Evolutionary conservation across 2,113 vertebrate species (phyloP), one percentile per base, ranked within the genome.

Genomic region (Acanthisitta chloris): DNA sequence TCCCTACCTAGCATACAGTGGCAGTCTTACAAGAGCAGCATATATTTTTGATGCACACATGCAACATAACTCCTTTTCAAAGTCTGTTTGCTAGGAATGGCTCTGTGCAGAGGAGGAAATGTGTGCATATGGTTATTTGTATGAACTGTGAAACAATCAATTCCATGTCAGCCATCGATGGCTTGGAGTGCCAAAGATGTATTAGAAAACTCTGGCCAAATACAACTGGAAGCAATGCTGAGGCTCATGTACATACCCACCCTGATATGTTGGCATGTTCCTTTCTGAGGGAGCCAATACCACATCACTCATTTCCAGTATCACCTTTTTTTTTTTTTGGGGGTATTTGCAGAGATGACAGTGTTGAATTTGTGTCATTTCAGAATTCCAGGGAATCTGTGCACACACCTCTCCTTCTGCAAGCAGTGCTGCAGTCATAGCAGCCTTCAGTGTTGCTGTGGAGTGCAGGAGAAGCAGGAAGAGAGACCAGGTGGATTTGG

Each of bases 1-100:
- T 82, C 46, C 71, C 83, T 48, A 38, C 55, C 64, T 8, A 18
- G 29, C 15, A 31, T 3, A 49, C 69, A 18, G 36, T 33, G 42
- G 31, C 72, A 95, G 38, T 21, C 42, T 58, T 17, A 67, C 69
- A 48, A 9, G 28, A 64, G 52, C 17, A 62, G 29, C 19, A 8
- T 28, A 1, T 3, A 9, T 46, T 77, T 73, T 11, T 59, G 17
- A 70, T 4, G 17, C 3, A n/a, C 17, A 40, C 8, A 1, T 1
- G 9, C 25, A 62, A 5, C 2, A 8, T 1, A 64, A 28, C 20
- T 34, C 29, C 20, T 55, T 62, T 48, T 15, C 26, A 7, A 46
- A 29, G 9, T 25, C 31, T 12, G 23, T 28, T 34, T 12, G 6
- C n/a, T 2, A 38, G 51, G 33, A 61, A 51, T 2, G 8, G 9